Percentiles rank a stretch among this genome's conserved stretches.
Conservation (phyloP, 1,140 invertebrate genomes). For the Psix sp. region DNA sequence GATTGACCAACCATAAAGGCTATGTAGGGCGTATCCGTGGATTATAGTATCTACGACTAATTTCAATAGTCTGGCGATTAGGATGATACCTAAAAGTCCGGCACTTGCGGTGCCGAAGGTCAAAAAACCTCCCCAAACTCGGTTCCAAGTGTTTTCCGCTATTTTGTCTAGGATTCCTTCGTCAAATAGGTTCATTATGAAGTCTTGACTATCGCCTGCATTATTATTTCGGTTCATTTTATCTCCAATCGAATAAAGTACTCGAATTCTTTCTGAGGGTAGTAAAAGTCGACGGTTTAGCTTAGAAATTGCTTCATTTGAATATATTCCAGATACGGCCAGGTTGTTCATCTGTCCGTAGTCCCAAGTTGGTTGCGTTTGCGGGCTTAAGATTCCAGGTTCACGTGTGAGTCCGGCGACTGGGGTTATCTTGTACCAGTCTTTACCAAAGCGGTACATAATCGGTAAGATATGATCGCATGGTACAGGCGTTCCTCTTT, state of each 20-base stretch:
- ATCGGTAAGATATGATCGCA: constrained; percentile 26
- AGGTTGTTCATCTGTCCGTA: constrained; percentile 7
- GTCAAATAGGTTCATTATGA: constrained; percentile 18
- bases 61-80: constrained; percentile 22
- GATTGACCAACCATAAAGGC: constrained; percentile 33
- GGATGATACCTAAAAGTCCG: background rate
- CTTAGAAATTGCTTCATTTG: background rate
- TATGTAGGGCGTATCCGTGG: constrained; percentile 28
- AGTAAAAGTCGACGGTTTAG: constrained; percentile 20
- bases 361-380: constrained; percentile 6
- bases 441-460: constrained; percentile 22
- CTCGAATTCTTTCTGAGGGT: constrained; percentile 30
- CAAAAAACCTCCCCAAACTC: constrained; percentile 22
- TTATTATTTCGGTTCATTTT: constrained; percentile 1
- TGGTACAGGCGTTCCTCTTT: constrained; percentile 9
- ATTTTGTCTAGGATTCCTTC: constrained; percentile 21
- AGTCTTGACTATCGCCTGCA: background rate
- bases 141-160: constrained; percentile 8
- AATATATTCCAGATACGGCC: constrained; percentile 5
- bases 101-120: no score
- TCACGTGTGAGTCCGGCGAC: background rate
- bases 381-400: constrained; percentile 6
- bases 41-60: constrained; percentile 14
- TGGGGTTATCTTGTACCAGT: constrained; percentile 36
- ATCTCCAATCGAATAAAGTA: constrained; percentile 36